Base-by-base conservation (phyloP, 53 echinoderm and acorn worm species). In the Paracentrotus lividus region DNA sequence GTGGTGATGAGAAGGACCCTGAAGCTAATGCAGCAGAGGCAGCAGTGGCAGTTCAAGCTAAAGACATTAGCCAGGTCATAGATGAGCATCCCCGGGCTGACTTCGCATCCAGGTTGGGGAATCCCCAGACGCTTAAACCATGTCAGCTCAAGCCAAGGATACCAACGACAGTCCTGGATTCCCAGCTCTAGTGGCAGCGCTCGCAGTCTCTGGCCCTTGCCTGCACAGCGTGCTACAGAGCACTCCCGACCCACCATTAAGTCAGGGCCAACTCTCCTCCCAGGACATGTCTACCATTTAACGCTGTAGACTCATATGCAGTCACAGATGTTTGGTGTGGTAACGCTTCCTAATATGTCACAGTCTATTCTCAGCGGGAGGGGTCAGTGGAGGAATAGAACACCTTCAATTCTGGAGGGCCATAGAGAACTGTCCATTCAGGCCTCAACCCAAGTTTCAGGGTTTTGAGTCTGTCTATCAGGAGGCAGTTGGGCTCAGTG, bases 181-280 rank as follows among this genome's bases (percentile, higher is more conserved):
- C n/a, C 96, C 51, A 97, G 97, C 88, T 98, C 98, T 20, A 99
- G 97, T 72, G n/a, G 96, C 97, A n/a, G 96, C 97, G 1, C 94
- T 99, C n/a, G 15, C 99, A 99, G 94, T 99, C 94, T 67, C 94
- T 99, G 23, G 99, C 97, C 0, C 97, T 96, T 67, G 97, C 99
- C n/a, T 49, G 99, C 99, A 2, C 98, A 98, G 86, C 31, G 96
- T 49, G 98, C n/a, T 96, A 20, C 95, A 95, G 87, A 93, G 78
- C 77, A 77, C 47, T 18, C 86, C 77, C 0, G 65, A 86, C 12
- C 86, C 55, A 15, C 31, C 85, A 27, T 57, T 67, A 8, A 68
- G 67, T n/a, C 94, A 95, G 75, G 88, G 60, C 21, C 95, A 95
- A 84, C 59, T 96, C n/a, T 88, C 91, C 78, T 94, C 95, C 76